Evolutionary conservation across 2,797 vertebrate genomes (phyloP), one percentile per base, ranked within the genome.

Genomic region (Aeoliscus strigatus): DNA sequence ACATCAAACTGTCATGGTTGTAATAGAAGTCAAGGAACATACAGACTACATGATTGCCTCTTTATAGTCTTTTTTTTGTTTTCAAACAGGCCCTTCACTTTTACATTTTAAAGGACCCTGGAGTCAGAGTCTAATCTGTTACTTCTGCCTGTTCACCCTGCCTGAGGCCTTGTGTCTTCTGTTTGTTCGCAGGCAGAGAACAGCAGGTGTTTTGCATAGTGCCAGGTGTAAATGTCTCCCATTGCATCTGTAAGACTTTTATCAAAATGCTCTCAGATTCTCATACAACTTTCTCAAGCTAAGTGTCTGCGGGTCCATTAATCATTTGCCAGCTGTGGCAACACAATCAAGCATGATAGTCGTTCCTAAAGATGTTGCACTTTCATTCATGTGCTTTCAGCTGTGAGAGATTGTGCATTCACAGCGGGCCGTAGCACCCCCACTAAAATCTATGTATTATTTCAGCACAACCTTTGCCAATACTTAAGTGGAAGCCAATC

Each of bases 401-500:
- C 54, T 42, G 17, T n/a, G 27, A 62, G 53, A 51, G 56, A 61
- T 31, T 41, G 54, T 60, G 43, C 47, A 36, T 68, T 81, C 63
- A 69, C 39, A 34, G 47, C 48, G 59, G 50, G 53, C 26, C 64
- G 62, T 54, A 50, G 67, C 59, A 64, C 51, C 58, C 32, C 31
- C 29, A 11, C 48, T 34, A n/a, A 74, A 75, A 78, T 70, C 52
- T 54, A 58, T 59, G 64, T 62, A 73, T 74, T 80, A 70, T 78
- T 81, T 79, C 68, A 70, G 53, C 53, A 48, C 74, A 85, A 80
- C 70, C 74, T 80, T 81, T 83, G 75, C 82, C 82, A 81, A 88
- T n/a, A n/a, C n/a, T n/a, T n/a, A n/a, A 87, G 83, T 87, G 87
- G 79, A 86, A 91, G 87, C 84, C 89, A 92, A 91, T 92, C 88